Conservation (phyloP, 1,140 invertebrate species). For the Schlechtendalia chinensis region DNA sequence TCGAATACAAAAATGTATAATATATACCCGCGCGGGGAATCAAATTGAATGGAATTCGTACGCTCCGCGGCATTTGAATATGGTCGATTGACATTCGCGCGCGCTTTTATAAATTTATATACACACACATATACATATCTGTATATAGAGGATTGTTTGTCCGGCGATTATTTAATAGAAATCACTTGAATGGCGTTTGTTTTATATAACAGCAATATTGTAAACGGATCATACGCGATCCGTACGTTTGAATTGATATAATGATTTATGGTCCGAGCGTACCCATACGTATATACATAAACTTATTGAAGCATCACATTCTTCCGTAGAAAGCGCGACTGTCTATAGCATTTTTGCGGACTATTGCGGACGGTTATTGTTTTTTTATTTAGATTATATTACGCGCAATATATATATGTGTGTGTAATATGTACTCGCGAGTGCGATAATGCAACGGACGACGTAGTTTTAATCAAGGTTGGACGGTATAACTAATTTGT, state of each 20-base stretch:
- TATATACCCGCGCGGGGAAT: not conserved
- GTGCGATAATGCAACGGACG: too few relatives aligned
- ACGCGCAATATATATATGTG: too few relatives aligned
- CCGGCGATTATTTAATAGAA: conserved; percentile 12
- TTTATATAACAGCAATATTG: conserved; percentile 14
- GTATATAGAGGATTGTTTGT: not conserved
- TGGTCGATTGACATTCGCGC: not conserved
- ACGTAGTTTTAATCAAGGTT: too few relatives aligned
- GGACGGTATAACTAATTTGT: too few relatives aligned
- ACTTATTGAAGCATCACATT: conserved; percentile 2
- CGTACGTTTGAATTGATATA: conserved; percentile 23
- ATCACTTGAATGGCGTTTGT: conserved; percentile 25
- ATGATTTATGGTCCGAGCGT: not conserved
- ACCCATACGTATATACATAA: not conserved
- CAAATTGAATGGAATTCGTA: conserved; percentile 2
- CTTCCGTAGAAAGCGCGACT: conserved; percentile 22
- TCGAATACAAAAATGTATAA: conserved; percentile 1
- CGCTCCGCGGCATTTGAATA: conserved; percentile 12
- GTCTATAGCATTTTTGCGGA: too few relatives aligned
- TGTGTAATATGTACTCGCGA: too few relatives aligned
- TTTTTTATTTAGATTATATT: too few relatives aligned
- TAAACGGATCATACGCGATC: conserved; percentile 10
- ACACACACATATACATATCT: too few relatives aligned
- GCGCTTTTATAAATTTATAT: too few relatives aligned
- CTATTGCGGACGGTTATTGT: too few relatives aligned